These are phyloP conservation scores for Capitella teleta DNA, from an alignment of 1,140 invertebrate species.

Conservation along the genomic window DNA sequence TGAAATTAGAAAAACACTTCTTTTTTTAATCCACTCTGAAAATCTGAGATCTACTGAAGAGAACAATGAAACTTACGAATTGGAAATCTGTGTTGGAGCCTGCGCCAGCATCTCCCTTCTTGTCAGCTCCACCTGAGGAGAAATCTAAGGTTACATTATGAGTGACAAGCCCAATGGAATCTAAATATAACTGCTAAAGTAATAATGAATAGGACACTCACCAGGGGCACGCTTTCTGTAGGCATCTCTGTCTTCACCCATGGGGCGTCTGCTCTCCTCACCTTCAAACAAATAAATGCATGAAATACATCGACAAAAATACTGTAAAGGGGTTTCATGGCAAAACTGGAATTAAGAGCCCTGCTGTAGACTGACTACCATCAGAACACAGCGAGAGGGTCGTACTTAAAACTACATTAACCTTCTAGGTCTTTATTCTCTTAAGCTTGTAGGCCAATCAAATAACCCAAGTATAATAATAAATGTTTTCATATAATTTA, in stretches of 20 bases:
- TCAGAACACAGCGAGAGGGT: not conserved
- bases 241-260: constrained; percentile 28
- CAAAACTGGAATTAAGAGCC: too few relatives aligned
- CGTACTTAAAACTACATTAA: not conserved
- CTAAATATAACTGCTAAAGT: constrained; percentile 5
- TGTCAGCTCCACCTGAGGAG: constrained; percentile 56
- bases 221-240: constrained; percentile 27
- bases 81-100: constrained; percentile 67
- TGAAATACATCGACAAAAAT: constrained; percentile 5
- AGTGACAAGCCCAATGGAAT: constrained; percentile 5
- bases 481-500: too few relatives aligned
- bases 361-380: too few relatives aligned
- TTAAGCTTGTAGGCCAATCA: constrained; percentile 1
- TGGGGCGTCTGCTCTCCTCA: constrained; percentile 48
- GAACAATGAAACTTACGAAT: constrained; percentile 59
- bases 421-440: not conserved
- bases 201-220: constrained; percentile 14
- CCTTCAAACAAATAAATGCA: constrained; percentile 1
- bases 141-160: not conserved
- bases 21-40: constrained; percentile 5
- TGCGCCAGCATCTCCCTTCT: constrained; percentile 87
- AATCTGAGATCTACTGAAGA: not conserved
- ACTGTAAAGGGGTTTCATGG: too few relatives aligned
- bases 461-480: too few relatives aligned
- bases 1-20: not conserved